Evolutionary conservation across 2,797 vertebrate species (phyloP), one percentile per base, ranked within the genome.

Genomic region (Knipowitschia caucasica): DNA sequence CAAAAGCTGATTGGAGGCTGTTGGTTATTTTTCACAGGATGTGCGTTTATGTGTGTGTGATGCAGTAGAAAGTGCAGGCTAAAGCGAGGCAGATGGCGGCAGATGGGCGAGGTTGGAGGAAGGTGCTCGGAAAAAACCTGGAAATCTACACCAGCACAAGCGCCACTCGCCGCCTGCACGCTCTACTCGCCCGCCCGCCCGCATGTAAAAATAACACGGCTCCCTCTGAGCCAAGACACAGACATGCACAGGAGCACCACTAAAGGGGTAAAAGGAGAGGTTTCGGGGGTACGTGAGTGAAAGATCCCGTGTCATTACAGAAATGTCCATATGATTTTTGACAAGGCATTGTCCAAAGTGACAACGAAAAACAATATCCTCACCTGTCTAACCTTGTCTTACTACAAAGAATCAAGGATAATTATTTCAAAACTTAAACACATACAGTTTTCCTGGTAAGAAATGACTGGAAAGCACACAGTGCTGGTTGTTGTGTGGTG

Each of bases 31-130:
- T 95, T 96, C 94, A 95, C 93, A 96, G 94, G 93, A 94, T 86
- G 86, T 82, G 81, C 57, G 78, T 78, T 64, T 81, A 69, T 71
- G 73, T 71, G 94, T 93, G 92, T 94, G 93, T 93, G 92, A 94
- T 92, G 92, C 93, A 93, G 92, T 93, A 94, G 94, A 92, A 96
- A 97, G 94, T 95, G 92, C 91, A 89, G 91, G 94, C 94, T 96
- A 94, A 96, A 97, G 93, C 93, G 92, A 95, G 93, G 92, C 95
- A 98, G 95, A 98, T 98, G 95, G 95, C 95, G 94, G 94, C 95
- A 98, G 95, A 98, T 98, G 95, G 94, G 94, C 93, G 92, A 95
- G 94, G 94, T 95, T 95, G 95, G 94, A 94, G 92, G 94, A 95
- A 95, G 95, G 96, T 95, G 93, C 93, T 94, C 93, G 91, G 92